Conservation (phyloP, 37 sponge, comb jelly and placozoan species). For the Eunapius fragilis region DNA sequence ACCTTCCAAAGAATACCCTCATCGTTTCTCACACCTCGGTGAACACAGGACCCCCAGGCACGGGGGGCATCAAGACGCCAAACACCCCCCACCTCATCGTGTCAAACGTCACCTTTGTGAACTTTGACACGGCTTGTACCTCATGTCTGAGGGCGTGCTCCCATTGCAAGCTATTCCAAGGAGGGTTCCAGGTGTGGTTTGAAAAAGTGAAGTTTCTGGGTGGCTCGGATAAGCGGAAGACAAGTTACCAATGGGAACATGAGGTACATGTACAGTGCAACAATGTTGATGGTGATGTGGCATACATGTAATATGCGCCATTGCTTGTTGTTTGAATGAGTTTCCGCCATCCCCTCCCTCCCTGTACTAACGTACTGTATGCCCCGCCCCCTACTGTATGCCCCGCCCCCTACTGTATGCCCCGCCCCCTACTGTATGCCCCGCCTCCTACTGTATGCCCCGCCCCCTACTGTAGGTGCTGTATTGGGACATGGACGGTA, state of each 20-base stretch:
- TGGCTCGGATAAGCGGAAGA: slow-evolving; percentile 54
- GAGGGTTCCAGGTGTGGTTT: slow-evolving; percentile 85
- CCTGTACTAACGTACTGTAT: too few species aligned
- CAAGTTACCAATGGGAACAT: slow-evolving; percentile 84
- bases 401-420: too few species aligned
- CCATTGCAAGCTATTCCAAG: slow-evolving; percentile 80
- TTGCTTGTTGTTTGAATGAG: too few species aligned
- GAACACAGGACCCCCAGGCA: slow-evolving; percentile 52
- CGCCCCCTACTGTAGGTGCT: slow-evolving; percentile 19
- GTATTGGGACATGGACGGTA: slow-evolving; percentile 72
- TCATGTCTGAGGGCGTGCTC: slow-evolving; percentile 86
- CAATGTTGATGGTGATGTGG: too few species aligned
- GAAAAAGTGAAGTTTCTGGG: slow-evolving; percentile 64
- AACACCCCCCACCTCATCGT: slow-evolving; percentile 70
- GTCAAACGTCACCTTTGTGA: slow-evolving; percentile 88
- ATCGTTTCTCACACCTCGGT: slow-evolving; percentile 69
- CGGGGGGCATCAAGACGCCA: slow-evolving; percentile 82
- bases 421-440: too few species aligned
- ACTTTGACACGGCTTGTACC: slow-evolving; percentile 57
- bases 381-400: too few species aligned
- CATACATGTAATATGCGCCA: too few species aligned
- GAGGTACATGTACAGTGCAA: slow-evolving; percentile 54
- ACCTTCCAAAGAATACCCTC: slow-evolving; percentile 45
- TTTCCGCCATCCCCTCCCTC: too few species aligned
- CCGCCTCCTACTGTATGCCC: too few species aligned